Conservation (phyloP, 2,888 invertebrate genomes). For the Pomacea canaliculata region DNA sequence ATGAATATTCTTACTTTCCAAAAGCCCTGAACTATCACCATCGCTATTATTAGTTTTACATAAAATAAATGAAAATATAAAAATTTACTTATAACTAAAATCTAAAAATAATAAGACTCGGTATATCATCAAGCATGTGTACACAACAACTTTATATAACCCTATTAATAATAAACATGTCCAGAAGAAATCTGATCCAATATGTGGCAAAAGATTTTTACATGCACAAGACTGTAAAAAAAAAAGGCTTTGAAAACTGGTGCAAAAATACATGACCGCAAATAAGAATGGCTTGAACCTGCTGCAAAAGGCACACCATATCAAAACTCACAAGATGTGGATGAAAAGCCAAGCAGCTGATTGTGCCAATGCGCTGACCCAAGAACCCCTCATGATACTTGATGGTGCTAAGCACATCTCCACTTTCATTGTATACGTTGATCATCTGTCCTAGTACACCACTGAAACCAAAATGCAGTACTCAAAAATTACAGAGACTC, state of each 20-base stretch:
- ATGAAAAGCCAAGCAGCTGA: constrained; percentile 90
- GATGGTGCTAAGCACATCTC: constrained; percentile 81
- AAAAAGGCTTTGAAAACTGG: too few relatives aligned
- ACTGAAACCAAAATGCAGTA: constrained; percentile 44
- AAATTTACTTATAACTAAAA: neutral
- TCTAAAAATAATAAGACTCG: too few relatives aligned
- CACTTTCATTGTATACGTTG: constrained; percentile 74
- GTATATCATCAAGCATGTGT: too few relatives aligned
- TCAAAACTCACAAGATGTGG: constrained; percentile 77
- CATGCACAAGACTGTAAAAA: too few relatives aligned
- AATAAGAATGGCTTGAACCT: too few relatives aligned
- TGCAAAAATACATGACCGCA: too few relatives aligned
- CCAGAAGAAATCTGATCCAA: too few relatives aligned
- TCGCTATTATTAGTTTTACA: neutral
- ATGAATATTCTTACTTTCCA: neutral
- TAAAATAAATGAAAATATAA: neutral
- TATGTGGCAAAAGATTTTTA: too few relatives aligned
- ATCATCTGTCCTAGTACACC: constrained; percentile 77
- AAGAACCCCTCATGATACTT: constrained; percentile 93
- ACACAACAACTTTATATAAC: too few relatives aligned
- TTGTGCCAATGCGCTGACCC: constrained; percentile 86
- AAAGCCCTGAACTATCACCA: neutral
- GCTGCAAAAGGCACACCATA: too few relatives aligned
- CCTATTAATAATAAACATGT: too few relatives aligned
- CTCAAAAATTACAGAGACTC: neutral